Evolutionary conservation across 2,113 vertebrate genomes (phyloP), one percentile per base, ranked within the genome.

Genomic region (Andinoacara biseriatus): DNA sequence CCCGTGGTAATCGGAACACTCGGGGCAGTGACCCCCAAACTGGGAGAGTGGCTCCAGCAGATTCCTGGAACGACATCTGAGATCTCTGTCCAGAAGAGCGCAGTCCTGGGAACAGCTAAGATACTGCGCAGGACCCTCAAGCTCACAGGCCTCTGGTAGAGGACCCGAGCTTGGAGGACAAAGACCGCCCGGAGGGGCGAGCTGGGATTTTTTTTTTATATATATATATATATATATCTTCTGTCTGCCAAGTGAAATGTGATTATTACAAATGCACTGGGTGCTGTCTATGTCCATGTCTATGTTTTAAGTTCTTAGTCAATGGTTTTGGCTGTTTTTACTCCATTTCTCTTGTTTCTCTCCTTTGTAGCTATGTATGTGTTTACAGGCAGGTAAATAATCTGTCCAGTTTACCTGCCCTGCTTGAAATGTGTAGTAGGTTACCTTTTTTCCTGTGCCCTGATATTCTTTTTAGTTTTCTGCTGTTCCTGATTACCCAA

Each of bases 181-280:
- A n/a, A n/a, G n/a, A n/a, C n/a, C n/a, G n/a, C n/a, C n/a, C n/a
- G n/a, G n/a, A n/a, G n/a, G n/a, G n/a, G n/a, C n/a, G n/a, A n/a
- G n/a, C n/a, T n/a, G n/a, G n/a, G n/a, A n/a, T n/a, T n/a, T n/a
- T n/a, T n/a, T n/a, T n/a, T n/a, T n/a, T n/a, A n/a, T n/a, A n/a
- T n/a, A n/a, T n/a, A n/a, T n/a, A n/a, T n/a, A n/a, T n/a, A n/a
- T n/a, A n/a, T n/a, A n/a, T n/a, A n/a, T n/a, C n/a, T n/a, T n/a
- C n/a, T n/a, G n/a, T n/a, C n/a, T n/a, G n/a, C n/a, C 20, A 29
- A 52, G 20, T 8, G 0, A 0, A 56, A 31, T 69, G 15, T 0
- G 5, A 69, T 29, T 69, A 69, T 69, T 49, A 69, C 24, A 18
- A 69, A 29, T 69, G 46, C 40, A 2, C 18, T 11, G 9, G 4